phyloP scores from a whole-genome alignment of 2,113 vertebrate genomes.

The Rhea americana region DNA sequence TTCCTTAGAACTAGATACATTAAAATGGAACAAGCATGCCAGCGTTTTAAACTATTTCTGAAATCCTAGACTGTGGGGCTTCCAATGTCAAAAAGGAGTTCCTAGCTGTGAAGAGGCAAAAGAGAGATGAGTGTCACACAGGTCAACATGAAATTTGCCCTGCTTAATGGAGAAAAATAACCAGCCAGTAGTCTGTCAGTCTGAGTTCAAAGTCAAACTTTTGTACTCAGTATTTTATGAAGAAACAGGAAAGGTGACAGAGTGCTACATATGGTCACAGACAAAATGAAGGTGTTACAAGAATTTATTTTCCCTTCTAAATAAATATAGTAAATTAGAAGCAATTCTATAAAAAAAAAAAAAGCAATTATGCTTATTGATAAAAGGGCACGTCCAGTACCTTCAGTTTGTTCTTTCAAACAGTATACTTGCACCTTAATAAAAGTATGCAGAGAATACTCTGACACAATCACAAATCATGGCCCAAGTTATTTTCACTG shows the following conservation, averaged over 20 bases:
- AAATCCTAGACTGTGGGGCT: not conserved
- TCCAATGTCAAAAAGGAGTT: not conserved
- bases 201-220: not conserved
- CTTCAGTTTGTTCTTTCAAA: not conserved
- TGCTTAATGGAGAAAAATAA: not conserved
- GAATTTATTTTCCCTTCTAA: not conserved
- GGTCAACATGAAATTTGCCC: not conserved
- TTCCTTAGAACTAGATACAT: not conserved
- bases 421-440: not conserved
- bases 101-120: not conserved
- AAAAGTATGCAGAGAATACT: not conserved
- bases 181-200: not conserved
- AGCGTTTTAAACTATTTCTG: not conserved
- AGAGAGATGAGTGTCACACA: not conserved
- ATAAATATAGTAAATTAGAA: not conserved
- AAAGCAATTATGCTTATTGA: not conserved
- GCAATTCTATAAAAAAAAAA: not conserved
- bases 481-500: not conserved
- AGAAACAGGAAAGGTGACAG: not conserved
- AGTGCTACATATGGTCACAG: not conserved
- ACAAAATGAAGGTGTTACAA: not conserved
- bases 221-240: not conserved
- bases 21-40: not conserved
- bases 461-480: not conserved
- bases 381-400: not conserved